Percentiles rank a stretch among this genome's conserved stretches.
Evolutionary conservation across 2,888 invertebrate species (phyloP).

Genomic region (Polydrusus pterygomalis): DNA sequence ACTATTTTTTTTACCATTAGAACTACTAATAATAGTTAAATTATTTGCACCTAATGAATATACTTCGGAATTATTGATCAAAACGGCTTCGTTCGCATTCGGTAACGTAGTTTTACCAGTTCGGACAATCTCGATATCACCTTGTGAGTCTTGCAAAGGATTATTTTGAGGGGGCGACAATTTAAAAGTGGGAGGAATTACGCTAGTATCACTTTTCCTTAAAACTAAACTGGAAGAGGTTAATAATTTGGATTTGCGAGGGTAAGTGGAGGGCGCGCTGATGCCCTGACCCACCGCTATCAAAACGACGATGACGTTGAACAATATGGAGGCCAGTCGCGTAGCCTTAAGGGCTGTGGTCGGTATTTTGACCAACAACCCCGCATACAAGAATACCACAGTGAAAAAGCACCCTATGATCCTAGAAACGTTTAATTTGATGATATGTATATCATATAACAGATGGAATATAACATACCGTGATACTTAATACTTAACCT

Average conservation of each 20-base stretch:
- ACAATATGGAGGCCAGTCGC: conserved; percentile 52
- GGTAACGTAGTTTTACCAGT: conserved; percentile 24
- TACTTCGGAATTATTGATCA: conserved; percentile 7
- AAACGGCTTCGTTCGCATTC: conserved; percentile 20
- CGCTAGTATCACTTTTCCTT: conserved; percentile 56
- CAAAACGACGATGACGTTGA: conserved; percentile 48
- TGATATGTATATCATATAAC: conserved; percentile 34
- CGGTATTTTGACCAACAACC: conserved; percentile 55
- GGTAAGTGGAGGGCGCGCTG: conserved; percentile 25
- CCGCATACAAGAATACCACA: conserved; percentile 51
- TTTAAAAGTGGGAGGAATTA: conserved; percentile 35
- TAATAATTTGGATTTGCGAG: conserved; percentile 47
- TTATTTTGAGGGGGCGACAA: conserved; percentile 3
- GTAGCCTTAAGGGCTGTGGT: conserved; percentile 54
- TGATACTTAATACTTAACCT: neutral
- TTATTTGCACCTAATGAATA: conserved; percentile 24
- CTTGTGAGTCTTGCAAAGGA: neutral
- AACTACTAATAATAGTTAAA: conserved; percentile 19
- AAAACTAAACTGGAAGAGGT: conserved; percentile 54
- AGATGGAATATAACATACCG: conserved; percentile 20
- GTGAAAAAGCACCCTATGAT: conserved; percentile 20
- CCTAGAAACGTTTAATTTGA: conserved; percentile 17
- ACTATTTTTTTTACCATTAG: conserved; percentile 28
- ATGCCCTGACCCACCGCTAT: conserved; percentile 44
- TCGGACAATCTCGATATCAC: neutral